Percentiles rank a stretch among this genome's conserved stretches.
These are phyloP conservation scores for Serinus canaria DNA, from an alignment of 2,113 vertebrate species.

Conservation along the genomic window DNA sequence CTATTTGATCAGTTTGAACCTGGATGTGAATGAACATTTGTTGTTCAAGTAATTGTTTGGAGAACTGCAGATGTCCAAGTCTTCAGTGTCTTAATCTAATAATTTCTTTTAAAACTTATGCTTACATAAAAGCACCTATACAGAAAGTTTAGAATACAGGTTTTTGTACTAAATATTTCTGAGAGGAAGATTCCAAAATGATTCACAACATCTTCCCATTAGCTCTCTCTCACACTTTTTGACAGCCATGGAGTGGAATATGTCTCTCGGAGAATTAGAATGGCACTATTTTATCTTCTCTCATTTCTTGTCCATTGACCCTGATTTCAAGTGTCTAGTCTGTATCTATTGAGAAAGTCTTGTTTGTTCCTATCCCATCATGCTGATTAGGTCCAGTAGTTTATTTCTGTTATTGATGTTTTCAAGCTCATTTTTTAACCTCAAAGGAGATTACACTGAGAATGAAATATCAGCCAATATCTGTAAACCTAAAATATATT, in stretches of 20 bases:
- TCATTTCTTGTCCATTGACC: background rate
- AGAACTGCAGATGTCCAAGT: background rate
- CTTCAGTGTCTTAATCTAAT: background rate
- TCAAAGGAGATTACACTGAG: background rate
- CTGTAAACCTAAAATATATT: background rate
- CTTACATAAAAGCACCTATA: background rate
- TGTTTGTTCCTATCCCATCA: background rate
- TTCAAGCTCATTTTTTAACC: background rate
- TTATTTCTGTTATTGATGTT: background rate
- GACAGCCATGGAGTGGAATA: background rate
- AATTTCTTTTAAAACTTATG: background rate
- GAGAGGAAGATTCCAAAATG: background rate
- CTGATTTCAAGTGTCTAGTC: background rate
- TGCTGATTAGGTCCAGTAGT: background rate
- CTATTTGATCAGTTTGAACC: background rate
- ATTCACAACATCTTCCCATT: background rate
- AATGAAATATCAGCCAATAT: background rate
- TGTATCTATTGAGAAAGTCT: background rate
- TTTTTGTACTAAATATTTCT: background rate
- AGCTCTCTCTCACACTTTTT: background rate
- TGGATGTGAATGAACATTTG: background rate
- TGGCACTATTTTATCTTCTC: background rate
- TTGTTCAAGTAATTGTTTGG: background rate
- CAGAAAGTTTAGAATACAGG: background rate
- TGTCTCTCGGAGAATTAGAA: background rate